These are phyloP conservation scores for Ctenopoma multispine DNA, from an alignment of 2,797 vertebrate genomes.

Conservation along the genomic window DNA sequence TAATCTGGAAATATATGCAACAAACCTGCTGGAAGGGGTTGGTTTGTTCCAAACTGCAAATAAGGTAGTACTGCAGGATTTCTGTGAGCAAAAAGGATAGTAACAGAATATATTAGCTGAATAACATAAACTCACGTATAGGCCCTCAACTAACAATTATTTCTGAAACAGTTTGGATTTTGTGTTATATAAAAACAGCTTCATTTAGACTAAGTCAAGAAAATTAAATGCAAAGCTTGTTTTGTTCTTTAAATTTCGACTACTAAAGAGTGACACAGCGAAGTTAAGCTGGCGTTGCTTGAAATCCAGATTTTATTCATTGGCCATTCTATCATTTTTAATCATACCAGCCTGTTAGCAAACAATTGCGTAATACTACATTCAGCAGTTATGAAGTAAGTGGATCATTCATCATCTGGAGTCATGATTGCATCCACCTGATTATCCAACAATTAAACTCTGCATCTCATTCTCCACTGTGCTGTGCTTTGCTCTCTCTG, in stretches of 20 bases:
- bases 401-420: too few relatives aligned
- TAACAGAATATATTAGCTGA: background rate
- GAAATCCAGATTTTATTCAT: too few relatives aligned
- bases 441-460: background rate
- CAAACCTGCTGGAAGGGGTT: slow-evolving; percentile 95
- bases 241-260: background rate
- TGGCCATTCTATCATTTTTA: too few relatives aligned
- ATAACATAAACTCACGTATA: background rate
- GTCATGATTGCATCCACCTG: too few relatives aligned
- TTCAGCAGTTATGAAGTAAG: too few relatives aligned
- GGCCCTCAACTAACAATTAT: background rate
- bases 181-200: too few relatives aligned
- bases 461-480: background rate
- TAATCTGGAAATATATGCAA: slow-evolving; percentile 27
- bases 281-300: too few relatives aligned
- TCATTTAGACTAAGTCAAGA: background rate
- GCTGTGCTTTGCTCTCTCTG: background rate
- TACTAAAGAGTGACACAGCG: too few relatives aligned
- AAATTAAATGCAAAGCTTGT: too few relatives aligned
- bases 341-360: too few relatives aligned
- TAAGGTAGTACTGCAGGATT: slow-evolving; percentile 92
- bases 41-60: slow-evolving; percentile 86
- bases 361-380: too few relatives aligned
- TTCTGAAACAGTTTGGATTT: too few relatives aligned
- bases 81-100: slow-evolving; percentile 79